Evolutionary conservation across 2,113 vertebrate genomes (phyloP).

Genomic region (Eleginops maclovinus): DNA sequence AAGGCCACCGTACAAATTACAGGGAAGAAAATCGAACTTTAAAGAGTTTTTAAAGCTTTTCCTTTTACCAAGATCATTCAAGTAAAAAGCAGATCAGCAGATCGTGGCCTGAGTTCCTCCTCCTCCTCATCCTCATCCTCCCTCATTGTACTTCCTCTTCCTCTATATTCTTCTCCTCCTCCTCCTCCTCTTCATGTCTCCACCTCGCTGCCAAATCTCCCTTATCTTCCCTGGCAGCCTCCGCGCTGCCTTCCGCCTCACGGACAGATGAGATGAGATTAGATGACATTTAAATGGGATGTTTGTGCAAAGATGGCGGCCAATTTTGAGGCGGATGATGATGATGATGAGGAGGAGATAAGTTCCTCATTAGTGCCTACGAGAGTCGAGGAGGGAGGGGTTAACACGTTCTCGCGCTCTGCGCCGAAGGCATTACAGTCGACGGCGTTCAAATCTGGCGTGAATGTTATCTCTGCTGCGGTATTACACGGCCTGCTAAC

Average conservation of each 20-base stretch:
- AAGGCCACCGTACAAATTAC: too few relatives aligned
- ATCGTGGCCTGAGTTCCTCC: neutral
- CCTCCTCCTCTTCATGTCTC: neutral
- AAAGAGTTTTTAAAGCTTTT: too few relatives aligned
- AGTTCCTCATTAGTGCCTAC: constrained; percentile 45
- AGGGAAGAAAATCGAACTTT: neutral
- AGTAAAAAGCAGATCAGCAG: neutral
- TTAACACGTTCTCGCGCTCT: constrained; percentile 7
- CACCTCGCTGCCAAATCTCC: constrained; percentile 35
- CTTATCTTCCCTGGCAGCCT: constrained; percentile 48
- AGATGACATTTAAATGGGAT: constrained; percentile 64
- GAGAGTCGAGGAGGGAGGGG: constrained; percentile 10
- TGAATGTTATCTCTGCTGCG: constrained; percentile 37
- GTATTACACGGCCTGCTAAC: constrained; percentile 33
- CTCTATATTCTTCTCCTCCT: neutral
- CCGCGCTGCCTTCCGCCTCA: constrained; percentile 26
- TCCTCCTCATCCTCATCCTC: neutral
- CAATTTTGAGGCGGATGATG: constrained; percentile 8
- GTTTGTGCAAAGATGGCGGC: constrained; percentile 52
- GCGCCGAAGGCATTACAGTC: constrained; percentile 32
- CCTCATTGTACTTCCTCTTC: neutral
- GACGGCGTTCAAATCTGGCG: constrained; percentile 34
- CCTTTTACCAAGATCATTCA: too few relatives aligned
- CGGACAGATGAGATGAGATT: constrained; percentile 59
- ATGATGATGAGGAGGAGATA: constrained; percentile 33